phyloP scores from a whole-genome alignment of 92 coral and sea anemone species.

The Heteractis magnifica region DNA sequence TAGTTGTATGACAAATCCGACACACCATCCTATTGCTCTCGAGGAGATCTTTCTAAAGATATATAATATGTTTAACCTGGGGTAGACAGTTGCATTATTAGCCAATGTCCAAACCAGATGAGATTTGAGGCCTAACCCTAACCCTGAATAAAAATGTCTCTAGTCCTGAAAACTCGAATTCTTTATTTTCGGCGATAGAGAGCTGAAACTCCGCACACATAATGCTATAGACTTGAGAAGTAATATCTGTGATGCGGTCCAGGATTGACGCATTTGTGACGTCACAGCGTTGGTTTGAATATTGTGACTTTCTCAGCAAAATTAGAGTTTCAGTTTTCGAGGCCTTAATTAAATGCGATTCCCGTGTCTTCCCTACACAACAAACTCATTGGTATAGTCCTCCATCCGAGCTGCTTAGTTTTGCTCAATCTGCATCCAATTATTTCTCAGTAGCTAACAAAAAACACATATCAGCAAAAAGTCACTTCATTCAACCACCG shows the following conservation, averaged over 20 bases:
- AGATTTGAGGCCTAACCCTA: not conserved
- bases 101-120: not conserved
- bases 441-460: not conserved
- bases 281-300: not conserved
- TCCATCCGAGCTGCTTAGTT: constrained; percentile 3
- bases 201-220: not conserved
- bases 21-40: not conserved
- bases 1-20: not conserved
- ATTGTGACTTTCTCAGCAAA: not conserved
- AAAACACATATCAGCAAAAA: not conserved
- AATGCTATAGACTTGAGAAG: constrained; percentile 31
- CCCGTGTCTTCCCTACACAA: not conserved
- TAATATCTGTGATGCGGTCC: constrained; percentile 14
- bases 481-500: not conserved
- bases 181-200: not conserved
- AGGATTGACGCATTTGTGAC: not conserved
- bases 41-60: too few species aligned
- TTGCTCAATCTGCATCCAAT: not conserved
- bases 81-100: not conserved
- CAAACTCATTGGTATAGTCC: not conserved
- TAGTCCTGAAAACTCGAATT: not conserved
- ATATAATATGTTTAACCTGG: not conserved
- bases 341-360: not conserved
- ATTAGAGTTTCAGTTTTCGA: not conserved
- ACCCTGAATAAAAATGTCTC: not conserved